Evolutionary conservation across 2,888 invertebrate species (phyloP).

Genomic region (Eurytoma adleriae): DNA sequence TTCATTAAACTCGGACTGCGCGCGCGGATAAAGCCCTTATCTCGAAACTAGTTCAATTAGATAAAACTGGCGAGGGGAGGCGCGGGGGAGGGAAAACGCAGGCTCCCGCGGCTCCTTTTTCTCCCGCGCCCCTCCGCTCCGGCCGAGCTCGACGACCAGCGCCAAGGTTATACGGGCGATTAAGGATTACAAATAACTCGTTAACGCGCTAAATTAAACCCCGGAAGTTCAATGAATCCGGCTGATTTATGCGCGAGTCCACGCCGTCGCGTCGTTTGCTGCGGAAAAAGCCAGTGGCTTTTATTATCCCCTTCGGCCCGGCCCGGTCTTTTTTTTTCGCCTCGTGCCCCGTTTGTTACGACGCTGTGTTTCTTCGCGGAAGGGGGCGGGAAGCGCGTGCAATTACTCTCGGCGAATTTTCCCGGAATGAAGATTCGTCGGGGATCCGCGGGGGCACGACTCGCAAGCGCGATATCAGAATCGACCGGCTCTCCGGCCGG

Average conservation of each 20-base stretch:
- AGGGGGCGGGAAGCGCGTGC: not conserved
- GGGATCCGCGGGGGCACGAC: not conserved
- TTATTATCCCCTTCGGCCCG: not conserved
- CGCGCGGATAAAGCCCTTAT: constrained; percentile 63
- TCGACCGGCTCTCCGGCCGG: too few relatives aligned
- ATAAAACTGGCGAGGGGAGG: constrained; percentile 61
- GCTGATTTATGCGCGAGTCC: constrained; percentile 39
- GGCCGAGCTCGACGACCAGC: constrained; percentile 27
- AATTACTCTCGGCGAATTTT: constrained; percentile 7
- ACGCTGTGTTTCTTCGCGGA: not conserved
- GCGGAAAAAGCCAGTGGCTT: not conserved
- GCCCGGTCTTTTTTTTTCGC: not conserved
- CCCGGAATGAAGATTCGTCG: constrained; percentile 3
- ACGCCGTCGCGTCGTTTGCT: not conserved
- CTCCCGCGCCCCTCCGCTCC: not conserved
- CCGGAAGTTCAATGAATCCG: constrained; percentile 54
- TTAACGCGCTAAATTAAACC: constrained; percentile 55
- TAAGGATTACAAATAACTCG: constrained; percentile 61
- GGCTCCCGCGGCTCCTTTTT: constrained; percentile 29
- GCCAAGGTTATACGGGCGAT: constrained; percentile 60
- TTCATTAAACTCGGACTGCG: constrained; percentile 66
- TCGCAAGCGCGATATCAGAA: too few relatives aligned
- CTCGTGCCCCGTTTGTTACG: not conserved
- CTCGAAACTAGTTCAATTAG: constrained; percentile 69
- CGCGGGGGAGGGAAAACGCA: constrained; percentile 17